Evolutionary conservation across 2,797 vertebrate species (phyloP).

Genomic region (Eulemur rubriventer): DNA sequence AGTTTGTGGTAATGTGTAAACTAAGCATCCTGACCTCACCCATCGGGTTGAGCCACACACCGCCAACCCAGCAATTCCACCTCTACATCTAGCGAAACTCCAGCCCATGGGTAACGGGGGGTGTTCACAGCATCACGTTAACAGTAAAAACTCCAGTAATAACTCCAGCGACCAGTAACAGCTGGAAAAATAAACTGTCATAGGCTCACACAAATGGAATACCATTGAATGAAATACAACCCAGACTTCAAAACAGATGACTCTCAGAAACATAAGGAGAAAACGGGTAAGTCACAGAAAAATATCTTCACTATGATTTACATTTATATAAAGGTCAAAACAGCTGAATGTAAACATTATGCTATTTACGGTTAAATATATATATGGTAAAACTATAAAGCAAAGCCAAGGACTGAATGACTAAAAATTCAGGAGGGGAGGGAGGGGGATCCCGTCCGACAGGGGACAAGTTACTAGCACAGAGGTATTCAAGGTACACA

Average conservation of each 20-base stretch:
- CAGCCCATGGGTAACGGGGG: background rate
- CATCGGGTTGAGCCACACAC: fast-evolving
- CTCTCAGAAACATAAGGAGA: background rate
- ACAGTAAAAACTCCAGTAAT: background rate
- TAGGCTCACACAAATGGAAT: background rate
- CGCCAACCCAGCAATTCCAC: background rate
- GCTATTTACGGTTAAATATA: background rate
- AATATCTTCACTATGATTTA: background rate
- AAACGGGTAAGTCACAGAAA: background rate
- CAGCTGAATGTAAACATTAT: background rate
- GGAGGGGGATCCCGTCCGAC: background rate
- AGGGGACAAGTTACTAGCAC: background rate
- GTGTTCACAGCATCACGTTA: background rate
- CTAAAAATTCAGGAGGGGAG: background rate
- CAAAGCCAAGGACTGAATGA: background rate
- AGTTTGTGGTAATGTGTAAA: background rate
- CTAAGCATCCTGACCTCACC: no score
- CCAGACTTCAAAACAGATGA: background rate
- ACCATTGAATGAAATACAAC: background rate
- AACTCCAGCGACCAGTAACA: background rate
- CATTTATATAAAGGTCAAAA: background rate
- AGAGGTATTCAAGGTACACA: background rate
- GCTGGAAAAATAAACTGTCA: background rate
- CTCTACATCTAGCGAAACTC: background rate
- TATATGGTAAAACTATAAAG: background rate